Conservation (phyloP, 2,113 vertebrate species). For the Misgurnus mizolepis region DNA sequence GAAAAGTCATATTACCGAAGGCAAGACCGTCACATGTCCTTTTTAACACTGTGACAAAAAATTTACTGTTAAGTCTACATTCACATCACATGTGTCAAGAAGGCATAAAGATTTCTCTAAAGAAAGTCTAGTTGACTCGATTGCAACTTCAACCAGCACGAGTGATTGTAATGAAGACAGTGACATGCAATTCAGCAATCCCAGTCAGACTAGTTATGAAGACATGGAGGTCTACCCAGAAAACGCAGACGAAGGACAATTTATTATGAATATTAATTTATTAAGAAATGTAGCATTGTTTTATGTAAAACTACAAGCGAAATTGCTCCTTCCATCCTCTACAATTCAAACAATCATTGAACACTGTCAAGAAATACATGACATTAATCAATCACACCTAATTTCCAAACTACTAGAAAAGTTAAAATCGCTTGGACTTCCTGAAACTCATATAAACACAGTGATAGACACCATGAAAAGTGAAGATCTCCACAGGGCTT, state of each 20-base stretch:
- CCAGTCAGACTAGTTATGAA: neutral
- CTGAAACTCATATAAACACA: neutral
- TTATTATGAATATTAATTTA: no score
- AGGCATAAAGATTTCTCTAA: slow-evolving; percentile 25
- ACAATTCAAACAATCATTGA: neutral
- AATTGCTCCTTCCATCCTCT: neutral
- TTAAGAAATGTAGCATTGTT: neutral
- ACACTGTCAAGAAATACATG: neutral
- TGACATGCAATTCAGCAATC: slow-evolving; percentile 12
- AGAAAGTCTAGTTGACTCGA: slow-evolving; percentile 27
- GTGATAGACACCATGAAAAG: slow-evolving; percentile 16
- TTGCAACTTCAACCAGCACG: slow-evolving; percentile 22
- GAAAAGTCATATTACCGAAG: slow-evolving; percentile 43
- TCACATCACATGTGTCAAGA: slow-evolving; percentile 34
- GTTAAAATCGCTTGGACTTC: neutral
- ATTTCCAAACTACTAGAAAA: neutral
- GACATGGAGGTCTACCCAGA: neutral
- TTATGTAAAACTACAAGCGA: no score
- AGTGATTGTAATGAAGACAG: neutral
- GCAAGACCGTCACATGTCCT: slow-evolving; percentile 29
- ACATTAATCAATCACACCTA: neutral
- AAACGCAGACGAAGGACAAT: neutral
- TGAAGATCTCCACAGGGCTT: slow-evolving; percentile 26
- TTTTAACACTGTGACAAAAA: slow-evolving; percentile 36
- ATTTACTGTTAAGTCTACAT: slow-evolving; percentile 34